phyloP scores from a whole-genome alignment of 2,113 vertebrate genomes.

The Pseudois nayaur region DNA sequence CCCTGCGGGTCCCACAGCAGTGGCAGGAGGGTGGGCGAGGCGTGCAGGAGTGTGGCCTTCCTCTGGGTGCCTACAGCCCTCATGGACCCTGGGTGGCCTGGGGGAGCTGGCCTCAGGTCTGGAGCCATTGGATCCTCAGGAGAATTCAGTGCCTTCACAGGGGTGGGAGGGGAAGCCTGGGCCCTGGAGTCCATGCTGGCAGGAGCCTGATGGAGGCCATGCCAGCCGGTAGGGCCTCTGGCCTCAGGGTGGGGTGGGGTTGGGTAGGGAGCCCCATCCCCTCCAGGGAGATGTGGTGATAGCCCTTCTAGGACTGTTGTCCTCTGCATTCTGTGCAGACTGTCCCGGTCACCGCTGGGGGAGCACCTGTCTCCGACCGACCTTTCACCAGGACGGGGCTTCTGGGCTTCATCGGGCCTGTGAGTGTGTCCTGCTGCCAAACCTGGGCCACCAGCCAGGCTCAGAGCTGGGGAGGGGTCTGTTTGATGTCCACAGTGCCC shows the following conservation, averaged over 20 bases:
- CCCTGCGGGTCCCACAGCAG: slow-evolving; percentile 25
- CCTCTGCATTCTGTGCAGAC: slow-evolving; percentile 78
- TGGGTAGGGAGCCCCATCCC: not conserved
- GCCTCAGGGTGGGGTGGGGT: not conserved
- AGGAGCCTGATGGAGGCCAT: not conserved
- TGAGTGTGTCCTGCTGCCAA: slow-evolving; percentile 75
- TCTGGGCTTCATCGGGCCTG: slow-evolving; percentile 94
- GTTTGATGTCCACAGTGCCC: rapidly evolving
- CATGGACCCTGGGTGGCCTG: rapidly evolving
- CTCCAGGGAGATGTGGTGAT: not conserved
- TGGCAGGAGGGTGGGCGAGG: not conserved
- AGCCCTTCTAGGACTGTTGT: not conserved
- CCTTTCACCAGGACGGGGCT: slow-evolving; percentile 92
- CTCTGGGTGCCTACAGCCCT: not conserved
- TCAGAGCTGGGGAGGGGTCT: not conserved
- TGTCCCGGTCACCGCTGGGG: slow-evolving; percentile 84
- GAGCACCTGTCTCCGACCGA: slow-evolving; percentile 85
- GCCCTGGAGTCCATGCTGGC: not conserved
- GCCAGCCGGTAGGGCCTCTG: not conserved
- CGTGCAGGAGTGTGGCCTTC: rapidly evolving
- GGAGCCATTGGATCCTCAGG: not conserved
- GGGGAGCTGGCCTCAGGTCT: not conserved
- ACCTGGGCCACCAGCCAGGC: not conserved
- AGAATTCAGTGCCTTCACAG: not conserved
- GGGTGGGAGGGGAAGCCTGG: not conserved